Evolutionary conservation across 1,140 invertebrate genomes (phyloP).

Genomic region (Aethina tumida): DNA sequence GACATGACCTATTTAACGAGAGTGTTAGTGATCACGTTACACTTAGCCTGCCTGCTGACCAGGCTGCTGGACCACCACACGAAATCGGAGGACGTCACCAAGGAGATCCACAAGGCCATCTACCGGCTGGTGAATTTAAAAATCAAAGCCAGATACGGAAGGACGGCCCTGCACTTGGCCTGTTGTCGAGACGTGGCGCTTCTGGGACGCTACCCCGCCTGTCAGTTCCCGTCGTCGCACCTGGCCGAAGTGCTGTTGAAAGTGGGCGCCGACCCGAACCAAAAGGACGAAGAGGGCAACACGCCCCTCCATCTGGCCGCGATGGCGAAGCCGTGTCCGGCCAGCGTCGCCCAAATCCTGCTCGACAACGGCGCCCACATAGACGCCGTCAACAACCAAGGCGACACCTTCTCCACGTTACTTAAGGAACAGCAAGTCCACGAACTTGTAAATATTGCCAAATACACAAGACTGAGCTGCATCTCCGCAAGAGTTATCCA

Average conservation of each 20-base stretch:
- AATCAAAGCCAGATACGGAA: slow-evolving; percentile 53
- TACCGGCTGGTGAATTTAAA: slow-evolving; percentile 70
- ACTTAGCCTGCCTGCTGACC: slow-evolving; percentile 66
- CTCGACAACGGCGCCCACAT: slow-evolving; percentile 75
- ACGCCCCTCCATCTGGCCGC: slow-evolving; percentile 73
- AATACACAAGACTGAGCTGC: slow-evolving; percentile 69
- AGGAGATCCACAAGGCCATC: slow-evolving; percentile 49
- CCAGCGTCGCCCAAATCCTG: slow-evolving; percentile 56
- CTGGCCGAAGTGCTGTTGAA: slow-evolving; percentile 68
- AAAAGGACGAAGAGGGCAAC: slow-evolving; percentile 65
- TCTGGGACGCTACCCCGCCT: slow-evolving; percentile 59
- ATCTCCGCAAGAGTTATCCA: slow-evolving; percentile 67
- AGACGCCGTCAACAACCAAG: slow-evolving; percentile 72
- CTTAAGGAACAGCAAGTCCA: slow-evolving; percentile 50
- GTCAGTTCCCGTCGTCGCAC: slow-evolving; percentile 62
- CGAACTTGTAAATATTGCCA: slow-evolving; percentile 65
- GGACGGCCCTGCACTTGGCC: slow-evolving; percentile 75
- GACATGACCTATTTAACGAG: slow-evolving; percentile 70
- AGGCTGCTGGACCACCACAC: slow-evolving; percentile 45
- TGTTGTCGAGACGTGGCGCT: slow-evolving; percentile 48
- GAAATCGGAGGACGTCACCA: slow-evolving; percentile 42
- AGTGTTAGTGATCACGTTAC: slow-evolving; percentile 76
- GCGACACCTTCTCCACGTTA: slow-evolving; percentile 65
- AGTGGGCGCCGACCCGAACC: slow-evolving; percentile 73
- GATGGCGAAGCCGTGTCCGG: slow-evolving; percentile 48